Evolutionary conservation across 2,888 invertebrate species (phyloP), one percentile per base, ranked within the genome.

Genomic region (Lissocephala sabroskyi): DNA sequence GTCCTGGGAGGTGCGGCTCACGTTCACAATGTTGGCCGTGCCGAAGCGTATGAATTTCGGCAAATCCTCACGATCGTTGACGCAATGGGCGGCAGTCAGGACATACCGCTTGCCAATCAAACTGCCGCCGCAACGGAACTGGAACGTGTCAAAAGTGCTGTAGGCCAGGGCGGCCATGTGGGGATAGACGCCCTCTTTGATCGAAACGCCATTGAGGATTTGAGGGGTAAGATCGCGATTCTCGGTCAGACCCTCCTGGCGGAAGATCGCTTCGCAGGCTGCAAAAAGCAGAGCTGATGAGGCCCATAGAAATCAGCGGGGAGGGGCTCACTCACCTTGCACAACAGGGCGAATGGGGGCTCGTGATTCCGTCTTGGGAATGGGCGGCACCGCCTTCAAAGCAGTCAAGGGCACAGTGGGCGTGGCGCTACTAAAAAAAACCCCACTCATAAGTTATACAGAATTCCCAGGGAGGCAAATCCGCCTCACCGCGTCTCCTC

Each of bases 51-150:
- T 79, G 37, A 65, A 59, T 0, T 55, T 42, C 1, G 83, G 81
- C 1, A 41, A n/a, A 0, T 41, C 40, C 1, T 16, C n/a, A 1
- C 2, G 6, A 45, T 3, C 19, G 32, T 56, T 63, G 1, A 82
- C 68, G 28, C 82, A 82, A 55, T 83, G 82, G 1, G 83, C 83
- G 0, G 83, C 82, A 1, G 83, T 82, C 28, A 83, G 48, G 2
- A 81, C 73, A 29, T 64, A 79, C 2, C 75, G 65, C 3, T 50
- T 52, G 17, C 76, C 68, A 37, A 82, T 81, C 40, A 82, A 50
- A 1, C 81, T 65, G 1, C 82, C 82, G 3, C 82, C 83, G 29
- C 82, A 82, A 0, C 71, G 67, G 32, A 68, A 79, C 1, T 45
- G 42, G 11, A 54, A 46, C 0, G 35, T 44, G 1, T 47, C 71